Percentiles rank a stretch among this genome's conserved stretches.
These are phyloP conservation scores for Brenthis daphne DNA, from an alignment of 2,888 invertebrate genomes.

Conservation along the genomic window DNA sequence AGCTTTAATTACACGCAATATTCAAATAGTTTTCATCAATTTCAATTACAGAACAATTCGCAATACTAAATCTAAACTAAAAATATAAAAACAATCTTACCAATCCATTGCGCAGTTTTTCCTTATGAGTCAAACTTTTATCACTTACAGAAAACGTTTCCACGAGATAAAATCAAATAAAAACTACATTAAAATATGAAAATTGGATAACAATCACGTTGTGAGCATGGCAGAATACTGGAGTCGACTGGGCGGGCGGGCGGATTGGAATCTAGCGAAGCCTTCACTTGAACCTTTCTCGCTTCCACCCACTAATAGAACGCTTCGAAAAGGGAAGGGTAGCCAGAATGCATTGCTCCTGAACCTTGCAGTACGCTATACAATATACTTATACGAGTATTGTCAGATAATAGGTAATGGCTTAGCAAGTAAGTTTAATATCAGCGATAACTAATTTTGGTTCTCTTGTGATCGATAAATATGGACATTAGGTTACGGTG, in stretches of 20 bases:
- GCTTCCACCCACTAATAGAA: constrained; percentile 50
- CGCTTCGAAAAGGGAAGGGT: constrained; percentile 53
- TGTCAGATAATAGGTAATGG: constrained; percentile 26
- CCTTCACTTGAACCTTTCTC: constrained; percentile 62
- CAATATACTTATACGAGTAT: constrained; percentile 11
- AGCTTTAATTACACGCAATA: neutral
- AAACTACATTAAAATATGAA: constrained; percentile 10
- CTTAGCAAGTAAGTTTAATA: constrained; percentile 25
- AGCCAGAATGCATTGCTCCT: constrained; percentile 56
- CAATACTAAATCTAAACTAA: constrained; percentile 7
- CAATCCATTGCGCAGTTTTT: constrained; percentile 17
- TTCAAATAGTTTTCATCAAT: constrained; percentile 9
- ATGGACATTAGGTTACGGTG: constrained; percentile 42
- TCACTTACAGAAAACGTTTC: constrained; percentile 11
- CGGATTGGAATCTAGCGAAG: constrained; percentile 59
- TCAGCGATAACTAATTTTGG: constrained; percentile 20
- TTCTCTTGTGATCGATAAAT: constrained; percentile 14
- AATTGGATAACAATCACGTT: constrained; percentile 36
- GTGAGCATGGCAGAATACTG: constrained; percentile 61
- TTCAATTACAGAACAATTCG: constrained; percentile 9
- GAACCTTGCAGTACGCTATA: constrained; percentile 52
- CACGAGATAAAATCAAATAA: constrained; percentile 16
- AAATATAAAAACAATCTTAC: constrained; percentile 22
- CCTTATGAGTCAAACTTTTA: constrained; percentile 1
- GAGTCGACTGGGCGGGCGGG: constrained; percentile 78